Base-by-base conservation (phyloP, 2,797 vertebrate species). In the Scarus forsteni region DNA sequence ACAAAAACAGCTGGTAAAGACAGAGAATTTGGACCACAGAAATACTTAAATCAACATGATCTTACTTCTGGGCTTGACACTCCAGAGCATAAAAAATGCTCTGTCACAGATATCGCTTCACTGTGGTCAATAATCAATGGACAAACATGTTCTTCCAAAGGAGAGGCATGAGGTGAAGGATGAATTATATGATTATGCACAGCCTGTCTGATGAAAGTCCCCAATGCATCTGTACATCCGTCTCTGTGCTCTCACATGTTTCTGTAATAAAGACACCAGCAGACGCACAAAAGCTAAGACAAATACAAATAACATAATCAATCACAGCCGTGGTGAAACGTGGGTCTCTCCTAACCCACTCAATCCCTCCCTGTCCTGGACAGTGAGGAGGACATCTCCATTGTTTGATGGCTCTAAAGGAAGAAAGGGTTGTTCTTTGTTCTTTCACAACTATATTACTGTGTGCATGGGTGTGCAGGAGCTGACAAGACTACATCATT, bases 371-470 rank as follows among this genome's bases (percentile, higher is more conserved):
- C 75, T 63, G 81, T 77, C 68, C 65, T 50, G 66, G 63, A 60
- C 80, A 72, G 77, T 12, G 65, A 83, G 75, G 77, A 85, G 78
- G 79, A 88, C 70, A 79, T 85, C 81, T 83, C 78, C 75, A 63
- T 86, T 81, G 87, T 89, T 83, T 85, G 85, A 84, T 82, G 75
- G 82, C 77, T 70, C 65, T 9, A 60, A 70, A 73, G 77, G 80
- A 86, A 81, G 84, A 81, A 83, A 85, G 78, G 52, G 69, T 75
- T 73, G 74, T 45, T 70, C 80, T 87, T 87, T 88, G 81, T 89
- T 88, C 81, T 61, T 52, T 67, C 60, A 68, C 64, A 86, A 85
- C 84, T 88, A 70, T 69, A 75, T 89, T 82, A 83, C 76, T 66
- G 63, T 60, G 59, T 73, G 63, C 55, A 73, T 40, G 60, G 69